Percentiles rank a stretch among this genome's conserved stretches.
Evolutionary conservation across 2,113 vertebrate genomes (phyloP).

Genomic region (Chaenocephalus aceratus): DNA sequence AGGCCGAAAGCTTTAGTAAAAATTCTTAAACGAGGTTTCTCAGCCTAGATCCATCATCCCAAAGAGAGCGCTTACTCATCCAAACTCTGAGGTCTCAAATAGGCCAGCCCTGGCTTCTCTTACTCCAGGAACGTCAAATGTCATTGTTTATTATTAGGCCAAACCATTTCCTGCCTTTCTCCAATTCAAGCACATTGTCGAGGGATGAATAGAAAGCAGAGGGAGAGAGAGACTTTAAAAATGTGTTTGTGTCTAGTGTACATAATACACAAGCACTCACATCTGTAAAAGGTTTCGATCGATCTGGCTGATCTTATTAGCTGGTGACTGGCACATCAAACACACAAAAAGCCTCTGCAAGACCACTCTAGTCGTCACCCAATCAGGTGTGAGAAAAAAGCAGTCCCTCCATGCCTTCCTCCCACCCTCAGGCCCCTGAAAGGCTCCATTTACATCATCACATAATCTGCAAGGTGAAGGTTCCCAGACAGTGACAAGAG

Average conservation of each 20-base stretch:
- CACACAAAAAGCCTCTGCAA: conserved; percentile 45
- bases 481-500: conserved; percentile 63
- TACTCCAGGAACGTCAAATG: conserved; percentile 66
- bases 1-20: conserved; percentile 37
- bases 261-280: conserved; percentile 62
- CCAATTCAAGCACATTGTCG: conserved; percentile 57
- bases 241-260: conserved; percentile 54
- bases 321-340: conserved; percentile 73
- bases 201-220: conserved; percentile 42
- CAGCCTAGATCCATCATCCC: conserved; percentile 54
- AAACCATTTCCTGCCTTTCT: conserved; percentile 77
- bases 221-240: conserved; percentile 37
- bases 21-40: conserved; percentile 55
- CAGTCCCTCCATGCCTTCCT: conserved; percentile 46
- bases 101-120: conserved; percentile 56
- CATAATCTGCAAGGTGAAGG: conserved; percentile 71
- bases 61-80: conserved; percentile 70
- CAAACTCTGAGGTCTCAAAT: conserved; percentile 68
- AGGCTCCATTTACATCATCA: conserved; percentile 74
- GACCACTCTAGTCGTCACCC: conserved; percentile 59
- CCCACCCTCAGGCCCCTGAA: conserved; percentile 63
- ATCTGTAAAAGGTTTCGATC: conserved; percentile 76
- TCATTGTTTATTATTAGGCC: conserved; percentile 82
- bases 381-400: conserved; percentile 68
- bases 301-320: conserved; percentile 77